phyloP scores from a whole-genome alignment of 2,888 invertebrate species.

The Cataglyphis albicans region DNA sequence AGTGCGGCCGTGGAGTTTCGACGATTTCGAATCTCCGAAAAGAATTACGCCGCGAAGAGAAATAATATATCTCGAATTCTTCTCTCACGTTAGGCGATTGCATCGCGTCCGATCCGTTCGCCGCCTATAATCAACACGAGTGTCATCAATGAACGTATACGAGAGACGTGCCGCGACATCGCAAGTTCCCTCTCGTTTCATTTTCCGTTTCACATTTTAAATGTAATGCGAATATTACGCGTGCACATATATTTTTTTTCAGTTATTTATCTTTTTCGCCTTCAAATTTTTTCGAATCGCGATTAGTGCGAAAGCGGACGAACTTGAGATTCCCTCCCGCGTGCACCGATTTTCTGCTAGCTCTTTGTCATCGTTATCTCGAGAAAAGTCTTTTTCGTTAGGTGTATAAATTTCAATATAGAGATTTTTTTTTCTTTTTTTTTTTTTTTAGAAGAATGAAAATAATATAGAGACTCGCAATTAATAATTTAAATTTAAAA shows the following conservation, averaged over 20 bases:
- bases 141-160: conserved; percentile 17
- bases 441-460: not conserved
- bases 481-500: not conserved
- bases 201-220: not conserved
- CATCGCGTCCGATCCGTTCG: not conserved
- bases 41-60: no score
- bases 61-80: not conserved
- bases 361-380: not conserved
- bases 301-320: no score
- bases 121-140: conserved; percentile 13
- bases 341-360: not conserved
- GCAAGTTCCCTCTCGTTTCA: not conserved
- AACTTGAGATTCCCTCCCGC: not conserved
- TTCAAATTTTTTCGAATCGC: no score
- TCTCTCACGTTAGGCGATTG: not conserved
- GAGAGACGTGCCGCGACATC: not conserved
- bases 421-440: no score
- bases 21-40: no score
- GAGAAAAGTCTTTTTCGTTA: not conserved
- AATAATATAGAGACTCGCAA: not conserved
- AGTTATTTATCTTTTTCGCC: not conserved
- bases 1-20: not conserved
- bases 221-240: no score
- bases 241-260: not conserved
- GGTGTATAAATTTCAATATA: not conserved